These are phyloP conservation scores for Camelus bactrianus DNA, from an alignment of 2,113 vertebrate genomes.

Conservation along the genomic window DNA sequence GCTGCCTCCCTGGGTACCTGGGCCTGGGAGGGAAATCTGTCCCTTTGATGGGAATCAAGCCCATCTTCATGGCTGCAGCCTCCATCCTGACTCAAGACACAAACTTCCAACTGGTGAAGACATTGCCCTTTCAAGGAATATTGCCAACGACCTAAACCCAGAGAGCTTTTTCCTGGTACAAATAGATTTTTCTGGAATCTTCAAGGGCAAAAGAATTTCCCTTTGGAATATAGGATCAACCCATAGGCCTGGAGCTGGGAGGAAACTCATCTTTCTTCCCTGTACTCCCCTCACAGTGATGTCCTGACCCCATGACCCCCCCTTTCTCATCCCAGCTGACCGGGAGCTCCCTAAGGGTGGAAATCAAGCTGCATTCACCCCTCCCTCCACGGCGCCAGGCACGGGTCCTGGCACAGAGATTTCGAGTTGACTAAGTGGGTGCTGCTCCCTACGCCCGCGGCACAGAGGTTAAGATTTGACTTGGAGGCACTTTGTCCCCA, in stretches of 20 bases:
- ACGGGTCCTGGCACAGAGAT: neutral
- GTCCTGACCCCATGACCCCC: neutral
- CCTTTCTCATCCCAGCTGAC: neutral
- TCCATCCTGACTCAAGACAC: neutral
- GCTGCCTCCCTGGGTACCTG: neutral
- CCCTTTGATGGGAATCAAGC: neutral
- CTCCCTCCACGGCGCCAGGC: neutral
- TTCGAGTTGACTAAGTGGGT: neutral
- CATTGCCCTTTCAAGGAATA: neutral
- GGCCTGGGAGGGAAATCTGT: neutral
- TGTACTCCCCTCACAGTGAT: accelerated
- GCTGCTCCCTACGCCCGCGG: no score
- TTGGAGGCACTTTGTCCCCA: neutral
- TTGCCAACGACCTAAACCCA: neutral
- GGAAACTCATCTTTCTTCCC: neutral
- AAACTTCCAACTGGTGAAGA: neutral
- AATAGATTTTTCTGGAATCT: neutral
- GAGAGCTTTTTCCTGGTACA: neutral
- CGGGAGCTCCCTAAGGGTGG: neutral
- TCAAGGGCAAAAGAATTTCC: neutral
- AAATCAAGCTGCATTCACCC: neutral
- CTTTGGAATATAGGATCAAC: neutral
- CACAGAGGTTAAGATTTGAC: neutral
- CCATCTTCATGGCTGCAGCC: neutral
- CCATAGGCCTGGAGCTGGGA: neutral